Evolutionary conservation across 2,888 invertebrate genomes (phyloP), one percentile per base, ranked within the genome.

Genomic region (Cephus pulcher): DNA sequence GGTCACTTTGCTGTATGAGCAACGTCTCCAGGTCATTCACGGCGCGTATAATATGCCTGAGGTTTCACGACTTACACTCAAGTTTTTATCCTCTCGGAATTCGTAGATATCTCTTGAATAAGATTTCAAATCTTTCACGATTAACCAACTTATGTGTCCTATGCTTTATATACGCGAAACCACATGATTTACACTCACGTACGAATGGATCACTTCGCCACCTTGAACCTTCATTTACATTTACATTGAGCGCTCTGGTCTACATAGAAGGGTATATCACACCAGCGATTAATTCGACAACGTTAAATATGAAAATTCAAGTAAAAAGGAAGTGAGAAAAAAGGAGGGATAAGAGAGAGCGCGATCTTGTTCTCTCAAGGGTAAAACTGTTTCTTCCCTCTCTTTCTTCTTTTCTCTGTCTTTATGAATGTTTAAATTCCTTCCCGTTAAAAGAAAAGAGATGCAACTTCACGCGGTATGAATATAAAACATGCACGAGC

Each of bases 161-260:
- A 23, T 56, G 23, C 6, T 56, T 56, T 23, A 56, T 23, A 56
- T 9, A 56, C 9, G 56, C 23, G 56, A 2, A 23, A 56, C 23
- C 23, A 56, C 2, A 23, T 23, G 23, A 56, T 56, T 56, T 23
- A 23, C 56, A 56, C 56, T 56, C 56, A 2, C 56, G 56, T 23
- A 56, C 23, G 23, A 23, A 23, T 56, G 9, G 9, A 56, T 56
- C 56, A 56, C 56, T 23, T 56, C 79, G 76, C 76, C 81, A 85
- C 84, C 86, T 85, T 85, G 84, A 84, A 85, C 84, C 84, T 83
- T 84, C 83, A 80, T 84, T 84, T 83, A 84, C 84, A 79, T 80
- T 76, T 68, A 40, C 79, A 71, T 37, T 74, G 23, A 56, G 56
- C 56, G 56, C 56, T 40, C 15, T 40, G 23, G 23, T 56, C 23